phyloP scores from a whole-genome alignment of 2,888 invertebrate species.

The Lasioglossum zephyrum region DNA sequence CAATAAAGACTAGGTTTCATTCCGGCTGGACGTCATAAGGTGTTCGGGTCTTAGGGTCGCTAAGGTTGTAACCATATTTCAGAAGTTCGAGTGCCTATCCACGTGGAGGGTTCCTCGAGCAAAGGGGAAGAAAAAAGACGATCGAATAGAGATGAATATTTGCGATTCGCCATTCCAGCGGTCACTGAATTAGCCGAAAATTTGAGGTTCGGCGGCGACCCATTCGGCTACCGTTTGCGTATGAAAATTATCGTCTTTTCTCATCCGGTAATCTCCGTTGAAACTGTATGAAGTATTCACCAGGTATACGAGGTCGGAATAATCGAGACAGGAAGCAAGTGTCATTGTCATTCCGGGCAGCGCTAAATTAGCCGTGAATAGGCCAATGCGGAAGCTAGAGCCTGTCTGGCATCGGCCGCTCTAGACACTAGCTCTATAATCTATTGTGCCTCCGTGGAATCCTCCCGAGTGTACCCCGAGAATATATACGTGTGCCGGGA shows the following conservation, averaged over 20 bases:
- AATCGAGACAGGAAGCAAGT: slow-evolving; percentile 23
- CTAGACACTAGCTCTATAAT: slow-evolving; percentile 24
- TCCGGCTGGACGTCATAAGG: slow-evolving; percentile 60
- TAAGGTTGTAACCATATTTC: slow-evolving; percentile 66
- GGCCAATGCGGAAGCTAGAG: slow-evolving; percentile 42
- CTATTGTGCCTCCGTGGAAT: slow-evolving; percentile 21
- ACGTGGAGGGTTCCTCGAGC: slow-evolving; percentile 18
- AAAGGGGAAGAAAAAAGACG: slow-evolving; percentile 15
- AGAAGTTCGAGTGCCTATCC: slow-evolving; percentile 62
- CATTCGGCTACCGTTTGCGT: slow-evolving; percentile 27
- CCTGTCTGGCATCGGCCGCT: slow-evolving; percentile 24
- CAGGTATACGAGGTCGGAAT: background rate
- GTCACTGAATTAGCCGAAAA: slow-evolving; percentile 72
- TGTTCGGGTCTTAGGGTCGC: slow-evolving; percentile 56
- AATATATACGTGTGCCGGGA: background rate
- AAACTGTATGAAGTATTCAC: slow-evolving; percentile 4
- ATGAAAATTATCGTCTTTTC: background rate
- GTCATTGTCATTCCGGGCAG: slow-evolving; percentile 55
- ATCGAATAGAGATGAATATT: slow-evolving; percentile 9
- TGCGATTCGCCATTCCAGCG: slow-evolving; percentile 57
- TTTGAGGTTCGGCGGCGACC: slow-evolving; percentile 43
- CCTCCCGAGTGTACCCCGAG: slow-evolving; percentile 10
- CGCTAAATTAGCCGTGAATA: slow-evolving; percentile 70
- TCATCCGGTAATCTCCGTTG: background rate
- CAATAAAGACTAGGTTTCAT: slow-evolving; percentile 68